These are phyloP conservation scores for Bombyx mori DNA, from an alignment of 1,140 invertebrate species.

Conservation along the genomic window ASM3026992v2 NC_085110.1:15581001-15581500, in stretches of 20 bases:
- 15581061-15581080: slow-evolving; percentile 69
- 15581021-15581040: slow-evolving; percentile 65
- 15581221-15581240: slow-evolving; percentile 3
- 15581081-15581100: slow-evolving; percentile 64
- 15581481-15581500: no score
- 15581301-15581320: no score
- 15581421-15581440: no score
- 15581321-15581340: no score
- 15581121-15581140: slow-evolving; percentile 64
- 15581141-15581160: slow-evolving; percentile 56
- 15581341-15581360: no score
- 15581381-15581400: no score
- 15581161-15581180: slow-evolving; percentile 18
- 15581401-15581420: no score
- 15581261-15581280: slow-evolving; percentile 9
- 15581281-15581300: no score
- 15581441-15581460: no score
- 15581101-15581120: slow-evolving; percentile 62
- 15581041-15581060: slow-evolving; percentile 66
- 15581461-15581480: no score
- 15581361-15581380: no score
- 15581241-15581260: slow-evolving; percentile 7
- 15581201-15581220: slow-evolving; percentile 7
- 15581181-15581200: slow-evolving; percentile 10
- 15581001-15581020: slow-evolving; percentile 70